Evolutionary conservation across 2,113 vertebrate species (phyloP).

Genomic region (Neolamprologus fasciatus): DNA sequence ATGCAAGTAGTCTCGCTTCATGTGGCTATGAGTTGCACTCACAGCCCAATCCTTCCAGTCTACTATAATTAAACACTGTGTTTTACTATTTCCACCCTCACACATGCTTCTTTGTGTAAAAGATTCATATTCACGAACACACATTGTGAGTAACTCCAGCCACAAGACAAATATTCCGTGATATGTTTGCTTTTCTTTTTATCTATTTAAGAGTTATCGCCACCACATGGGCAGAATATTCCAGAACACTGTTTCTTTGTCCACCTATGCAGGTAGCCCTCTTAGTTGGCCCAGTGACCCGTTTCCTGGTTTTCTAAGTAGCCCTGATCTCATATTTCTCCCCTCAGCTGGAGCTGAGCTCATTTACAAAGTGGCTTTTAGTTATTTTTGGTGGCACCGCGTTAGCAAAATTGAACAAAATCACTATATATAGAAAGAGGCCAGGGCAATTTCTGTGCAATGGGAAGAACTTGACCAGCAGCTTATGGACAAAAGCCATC

Average conservation of each 20-base stretch:
- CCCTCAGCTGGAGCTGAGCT: conserved; percentile 8
- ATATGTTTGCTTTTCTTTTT: conserved; percentile 11
- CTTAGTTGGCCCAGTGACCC: conserved; percentile 50
- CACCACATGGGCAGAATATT: neutral
- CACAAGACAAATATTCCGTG: conserved; percentile 10
- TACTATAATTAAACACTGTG: neutral
- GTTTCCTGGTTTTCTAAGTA: conserved; percentile 15
- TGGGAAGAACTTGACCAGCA: neutral
- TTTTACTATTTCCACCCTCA: neutral
- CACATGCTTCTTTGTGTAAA: neutral
- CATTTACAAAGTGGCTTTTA: neutral
- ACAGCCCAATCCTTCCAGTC: neutral
- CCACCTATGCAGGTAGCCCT: neutral
- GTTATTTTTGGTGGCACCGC: neutral
- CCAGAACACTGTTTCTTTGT: conserved; percentile 55
- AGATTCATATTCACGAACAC: conserved; percentile 3
- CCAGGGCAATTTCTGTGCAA: neutral
- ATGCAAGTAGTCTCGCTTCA: neutral
- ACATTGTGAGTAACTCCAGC: neutral
- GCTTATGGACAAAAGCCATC: fast-evolving
- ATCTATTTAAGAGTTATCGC: conserved; percentile 26
- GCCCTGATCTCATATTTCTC: neutral
- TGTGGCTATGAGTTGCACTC: neutral
- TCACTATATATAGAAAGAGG: neutral
- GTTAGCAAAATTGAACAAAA: neutral